These are phyloP conservation scores for Macaria liturata DNA, from an alignment of 2,888 invertebrate genomes.

Conservation along the genomic window DNA sequence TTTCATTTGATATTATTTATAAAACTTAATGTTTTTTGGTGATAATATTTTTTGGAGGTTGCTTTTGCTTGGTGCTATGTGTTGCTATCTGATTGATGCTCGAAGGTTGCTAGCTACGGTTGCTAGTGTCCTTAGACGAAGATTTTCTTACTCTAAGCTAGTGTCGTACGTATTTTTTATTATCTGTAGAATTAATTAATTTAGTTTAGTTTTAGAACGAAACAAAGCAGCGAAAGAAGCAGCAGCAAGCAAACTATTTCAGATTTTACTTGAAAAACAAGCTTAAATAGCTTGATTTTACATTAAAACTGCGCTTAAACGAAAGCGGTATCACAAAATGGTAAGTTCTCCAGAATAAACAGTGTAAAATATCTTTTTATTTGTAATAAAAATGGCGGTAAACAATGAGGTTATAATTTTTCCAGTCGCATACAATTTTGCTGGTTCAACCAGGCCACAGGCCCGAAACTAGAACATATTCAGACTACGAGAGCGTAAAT, in stretches of 20 bases:
- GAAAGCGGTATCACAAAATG: slow-evolving; percentile 41
- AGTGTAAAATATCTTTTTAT: slow-evolving; percentile 14
- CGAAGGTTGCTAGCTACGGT: too few relatives aligned
- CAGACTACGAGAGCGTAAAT: slow-evolving; percentile 98
- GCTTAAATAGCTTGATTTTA: background rate
- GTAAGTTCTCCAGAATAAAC: slow-evolving; percentile 40
- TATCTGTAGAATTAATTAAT: too few relatives aligned
- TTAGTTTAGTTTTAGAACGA: slow-evolving; percentile 21
- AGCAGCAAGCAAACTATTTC: slow-evolving; percentile 10
- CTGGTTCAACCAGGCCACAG: slow-evolving; percentile 96
- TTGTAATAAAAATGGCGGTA: slow-evolving; percentile 57
- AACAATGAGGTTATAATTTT: slow-evolving; percentile 51
- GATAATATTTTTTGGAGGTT: too few relatives aligned
- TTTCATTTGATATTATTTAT: too few relatives aligned
- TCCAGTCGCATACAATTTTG: slow-evolving; percentile 97
- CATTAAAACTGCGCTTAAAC: background rate
- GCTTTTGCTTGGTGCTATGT: too few relatives aligned
- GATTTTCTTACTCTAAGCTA: too few relatives aligned
- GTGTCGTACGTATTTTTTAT: too few relatives aligned
- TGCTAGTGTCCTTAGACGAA: too few relatives aligned
- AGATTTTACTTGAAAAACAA: slow-evolving; percentile 32
- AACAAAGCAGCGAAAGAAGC: slow-evolving; percentile 15
- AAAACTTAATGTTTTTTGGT: too few relatives aligned
- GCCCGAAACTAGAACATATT: slow-evolving; percentile 98
- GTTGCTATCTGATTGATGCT: too few relatives aligned